Percentiles rank a stretch among this genome's conserved stretches.
Conservation (phyloP, 2,113 vertebrate species). For the Macrotus californicus region DNA sequence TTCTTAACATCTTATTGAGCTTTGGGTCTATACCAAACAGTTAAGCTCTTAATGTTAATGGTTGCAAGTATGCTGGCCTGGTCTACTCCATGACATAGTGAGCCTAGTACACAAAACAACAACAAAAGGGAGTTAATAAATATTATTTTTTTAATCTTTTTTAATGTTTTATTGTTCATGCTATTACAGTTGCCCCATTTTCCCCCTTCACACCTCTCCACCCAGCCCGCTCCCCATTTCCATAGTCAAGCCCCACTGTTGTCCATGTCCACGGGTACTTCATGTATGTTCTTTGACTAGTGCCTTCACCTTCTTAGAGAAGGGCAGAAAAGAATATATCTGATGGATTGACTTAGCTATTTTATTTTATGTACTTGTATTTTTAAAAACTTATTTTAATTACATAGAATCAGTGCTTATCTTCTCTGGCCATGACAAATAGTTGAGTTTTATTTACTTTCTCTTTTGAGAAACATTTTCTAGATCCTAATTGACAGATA, state of each 20-base stretch:
- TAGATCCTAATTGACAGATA: not conserved
- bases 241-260: too few species aligned
- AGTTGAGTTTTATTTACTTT: not conserved
- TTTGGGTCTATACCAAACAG: not conserved
- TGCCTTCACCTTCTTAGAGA: not conserved
- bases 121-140: not conserved
- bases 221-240: too few species aligned
- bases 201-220: too few species aligned
- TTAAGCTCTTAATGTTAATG: not conserved
- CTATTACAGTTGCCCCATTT: too few species aligned
- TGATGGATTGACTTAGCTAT: not conserved
- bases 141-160: not conserved
- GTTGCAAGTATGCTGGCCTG: not conserved
- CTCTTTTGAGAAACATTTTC: not conserved
- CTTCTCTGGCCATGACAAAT: not conserved
- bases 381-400: not conserved
- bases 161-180: too few species aligned
- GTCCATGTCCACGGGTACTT: too few species aligned
- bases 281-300: too few species aligned
- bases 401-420: not conserved
- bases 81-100: not conserved
- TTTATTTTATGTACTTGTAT: slow-evolving; percentile 11
- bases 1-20: not conserved
- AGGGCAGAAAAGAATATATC: not conserved
- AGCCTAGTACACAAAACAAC: not conserved